A percentile compares a stretch with the other conserved stretches of the same genome.
These are phyloP conservation scores for Nibea coibor DNA, from an alignment of 2,113 vertebrate genomes.

Conservation along the genomic window DNA sequence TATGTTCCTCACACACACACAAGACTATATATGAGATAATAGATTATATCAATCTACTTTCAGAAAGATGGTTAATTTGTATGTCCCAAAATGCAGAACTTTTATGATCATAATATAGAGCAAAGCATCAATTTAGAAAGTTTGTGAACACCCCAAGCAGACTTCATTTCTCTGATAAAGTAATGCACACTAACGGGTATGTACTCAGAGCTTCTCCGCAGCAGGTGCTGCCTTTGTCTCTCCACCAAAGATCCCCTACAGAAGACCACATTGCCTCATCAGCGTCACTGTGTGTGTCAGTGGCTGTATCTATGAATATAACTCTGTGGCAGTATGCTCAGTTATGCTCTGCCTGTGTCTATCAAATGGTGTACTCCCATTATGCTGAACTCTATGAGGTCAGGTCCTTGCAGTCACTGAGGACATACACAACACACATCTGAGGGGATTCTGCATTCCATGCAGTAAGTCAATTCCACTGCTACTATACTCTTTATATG, in stretches of 20 bases:
- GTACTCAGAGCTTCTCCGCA: not conserved
- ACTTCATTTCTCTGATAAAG: not conserved
- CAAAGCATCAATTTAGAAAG: too few relatives aligned
- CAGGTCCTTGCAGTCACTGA: slow-evolving; percentile 7
- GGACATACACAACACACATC: not conserved
- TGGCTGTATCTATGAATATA: slow-evolving; percentile 9
- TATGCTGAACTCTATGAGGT: slow-evolving; percentile 21
- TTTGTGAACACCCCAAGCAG: not conserved
- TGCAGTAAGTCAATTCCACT: too few relatives aligned
- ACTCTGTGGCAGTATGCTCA: slow-evolving; percentile 12
- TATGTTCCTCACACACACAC: too few relatives aligned
- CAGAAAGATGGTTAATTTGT: too few relatives aligned
- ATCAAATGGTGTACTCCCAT: slow-evolving; percentile 18
- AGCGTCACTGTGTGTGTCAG: not conserved
- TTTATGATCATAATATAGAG: too few relatives aligned
- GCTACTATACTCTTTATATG: not conserved
- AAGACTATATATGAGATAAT: too few relatives aligned
- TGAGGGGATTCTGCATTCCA: not conserved
- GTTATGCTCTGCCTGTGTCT: slow-evolving; percentile 8
- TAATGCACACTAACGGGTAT: slow-evolving; percentile 7
- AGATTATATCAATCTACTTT: too few relatives aligned
- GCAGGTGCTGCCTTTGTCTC: slow-evolving; percentile 44
- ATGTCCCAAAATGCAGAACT: not conserved
- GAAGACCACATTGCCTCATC: slow-evolving; percentile 18
- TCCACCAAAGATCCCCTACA: slow-evolving; percentile 23